Evolutionary conservation across 1,140 invertebrate genomes (phyloP).

Genomic region (Caenorhabditis briggsae): DNA sequence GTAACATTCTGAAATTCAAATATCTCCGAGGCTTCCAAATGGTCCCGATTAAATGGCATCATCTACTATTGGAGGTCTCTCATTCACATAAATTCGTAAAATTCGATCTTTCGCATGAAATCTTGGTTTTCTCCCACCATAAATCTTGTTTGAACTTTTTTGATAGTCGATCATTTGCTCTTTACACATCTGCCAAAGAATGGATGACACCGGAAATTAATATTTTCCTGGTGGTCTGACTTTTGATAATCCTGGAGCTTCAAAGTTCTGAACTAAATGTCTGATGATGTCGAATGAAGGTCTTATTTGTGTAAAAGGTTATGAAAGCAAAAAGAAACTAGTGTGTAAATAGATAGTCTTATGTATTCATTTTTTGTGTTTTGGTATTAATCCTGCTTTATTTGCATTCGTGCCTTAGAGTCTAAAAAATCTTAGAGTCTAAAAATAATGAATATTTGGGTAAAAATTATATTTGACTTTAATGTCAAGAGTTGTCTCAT

Average conservation of each 20-base stretch:
- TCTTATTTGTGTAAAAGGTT: not conserved
- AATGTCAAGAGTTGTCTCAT: too few species aligned
- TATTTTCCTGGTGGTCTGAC: not conserved
- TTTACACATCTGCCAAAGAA: too few species aligned
- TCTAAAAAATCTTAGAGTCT: too few species aligned
- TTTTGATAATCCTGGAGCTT: not conserved
- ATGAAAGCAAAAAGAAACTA: not conserved
- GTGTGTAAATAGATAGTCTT: not conserved
- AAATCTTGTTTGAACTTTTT: too few species aligned
- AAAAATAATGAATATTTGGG: too few species aligned
- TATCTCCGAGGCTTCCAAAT: too few species aligned
- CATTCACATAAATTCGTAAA: not conserved
- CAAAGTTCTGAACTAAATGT: not conserved
- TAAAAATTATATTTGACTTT: too few species aligned
- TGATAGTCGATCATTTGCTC: too few species aligned
- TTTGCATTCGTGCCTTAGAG: not conserved
- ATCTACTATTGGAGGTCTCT: not conserved
- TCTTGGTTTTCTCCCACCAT: too few species aligned
- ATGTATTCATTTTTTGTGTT: constrained; percentile 13
- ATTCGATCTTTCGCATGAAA: too few species aligned
- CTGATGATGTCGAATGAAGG: not conserved
- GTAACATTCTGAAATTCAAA: too few species aligned
- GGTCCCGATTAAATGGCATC: not conserved
- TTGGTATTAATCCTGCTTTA: not conserved
- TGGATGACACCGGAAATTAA: not conserved